phyloP scores from a whole-genome alignment of 2,113 vertebrate genomes.

The Salvelinus sp. region DNA sequence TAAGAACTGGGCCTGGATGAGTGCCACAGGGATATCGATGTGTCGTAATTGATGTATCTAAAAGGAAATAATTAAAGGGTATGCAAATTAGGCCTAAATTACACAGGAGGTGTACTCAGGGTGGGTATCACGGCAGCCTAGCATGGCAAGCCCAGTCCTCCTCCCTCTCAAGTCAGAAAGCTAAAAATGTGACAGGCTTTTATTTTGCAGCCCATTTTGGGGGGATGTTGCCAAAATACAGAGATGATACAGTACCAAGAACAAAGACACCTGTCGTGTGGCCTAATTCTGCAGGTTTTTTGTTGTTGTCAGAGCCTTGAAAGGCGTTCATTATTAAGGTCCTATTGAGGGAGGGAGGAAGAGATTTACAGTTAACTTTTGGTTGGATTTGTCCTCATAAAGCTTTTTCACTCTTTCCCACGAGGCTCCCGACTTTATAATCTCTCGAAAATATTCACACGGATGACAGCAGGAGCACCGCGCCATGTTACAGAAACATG shows the following conservation, averaged over 20 bases:
- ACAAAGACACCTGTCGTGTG: slow-evolving; percentile 52
- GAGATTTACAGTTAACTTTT: not conserved
- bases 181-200: slow-evolving; percentile 54
- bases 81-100: not conserved
- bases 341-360: not conserved
- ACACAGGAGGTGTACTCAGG: not conserved
- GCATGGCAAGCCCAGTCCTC: not conserved
- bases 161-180: slow-evolving; percentile 37
- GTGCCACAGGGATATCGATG: no score
- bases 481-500: slow-evolving; percentile 60
- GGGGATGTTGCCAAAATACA: slow-evolving; percentile 44
- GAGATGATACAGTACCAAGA: slow-evolving; percentile 31
- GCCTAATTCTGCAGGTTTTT: slow-evolving; percentile 43
- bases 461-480: slow-evolving; percentile 59
- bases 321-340: slow-evolving; percentile 13
- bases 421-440: slow-evolving; percentile 63
- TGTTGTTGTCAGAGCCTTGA: slow-evolving; percentile 34
- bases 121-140: not conserved
- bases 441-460: slow-evolving; percentile 71
- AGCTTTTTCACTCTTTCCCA: slow-evolving; percentile 63
- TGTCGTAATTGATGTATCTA: not conserved
- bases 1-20: no score
- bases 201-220: slow-evolving; percentile 56
- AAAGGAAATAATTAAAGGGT: not conserved
- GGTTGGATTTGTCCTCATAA: slow-evolving; percentile 37